phyloP scores from a whole-genome alignment of 1,140 invertebrate species.

The Cotesia glomerata region DNA sequence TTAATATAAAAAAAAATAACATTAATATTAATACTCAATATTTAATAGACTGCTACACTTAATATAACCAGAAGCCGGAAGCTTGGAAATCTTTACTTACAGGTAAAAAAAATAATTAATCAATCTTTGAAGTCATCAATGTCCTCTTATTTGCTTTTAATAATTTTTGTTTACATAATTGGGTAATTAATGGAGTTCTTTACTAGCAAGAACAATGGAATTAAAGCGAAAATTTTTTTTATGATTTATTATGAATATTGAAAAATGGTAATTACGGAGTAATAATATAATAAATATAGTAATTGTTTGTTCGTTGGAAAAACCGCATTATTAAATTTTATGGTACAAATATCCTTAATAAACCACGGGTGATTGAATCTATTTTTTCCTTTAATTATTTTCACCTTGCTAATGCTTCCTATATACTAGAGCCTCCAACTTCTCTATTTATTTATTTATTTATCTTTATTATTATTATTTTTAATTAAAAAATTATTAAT shows the following conservation, averaged over 20 bases:
- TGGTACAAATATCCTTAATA: neutral
- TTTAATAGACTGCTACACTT: too few species aligned
- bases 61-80: too few species aligned
- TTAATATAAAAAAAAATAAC: neutral
- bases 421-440: conserved; percentile 2
- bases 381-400: conserved; percentile 20
- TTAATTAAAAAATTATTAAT: neutral
- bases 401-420: conserved; percentile 20
- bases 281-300: neutral
- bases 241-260: too few species aligned
- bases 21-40: too few species aligned
- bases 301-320: neutral
- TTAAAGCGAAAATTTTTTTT: too few species aligned
- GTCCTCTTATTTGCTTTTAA: too few species aligned
- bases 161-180: too few species aligned
- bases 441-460: neutral
- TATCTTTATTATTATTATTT: neutral
- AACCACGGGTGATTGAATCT: neutral
- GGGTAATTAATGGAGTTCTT: too few species aligned
- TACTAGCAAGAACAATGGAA: too few species aligned
- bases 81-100: too few species aligned
- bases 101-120: too few species aligned
- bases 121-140: too few species aligned
- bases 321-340: neutral
- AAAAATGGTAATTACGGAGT: neutral